These are phyloP conservation scores for Sardinella longiceps DNA, from an alignment of 2,797 vertebrate genomes.

Conservation along the genomic window DNA sequence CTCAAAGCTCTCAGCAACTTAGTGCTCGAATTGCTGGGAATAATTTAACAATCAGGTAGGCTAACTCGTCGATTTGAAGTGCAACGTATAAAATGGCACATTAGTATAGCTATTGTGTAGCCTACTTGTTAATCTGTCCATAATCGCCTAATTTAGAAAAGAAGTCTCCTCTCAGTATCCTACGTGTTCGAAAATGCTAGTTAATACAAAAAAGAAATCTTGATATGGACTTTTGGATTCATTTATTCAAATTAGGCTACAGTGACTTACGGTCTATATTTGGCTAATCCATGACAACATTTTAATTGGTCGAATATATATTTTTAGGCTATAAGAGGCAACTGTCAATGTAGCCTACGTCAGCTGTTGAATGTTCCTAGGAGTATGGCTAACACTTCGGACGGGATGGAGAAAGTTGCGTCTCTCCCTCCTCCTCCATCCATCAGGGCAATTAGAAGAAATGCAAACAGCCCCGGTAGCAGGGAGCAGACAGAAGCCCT, in stretches of 20 bases:
- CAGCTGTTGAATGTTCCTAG: background rate
- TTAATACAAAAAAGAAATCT: no score
- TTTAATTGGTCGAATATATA: background rate
- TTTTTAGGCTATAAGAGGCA: no score
- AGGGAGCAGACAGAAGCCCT: slow-evolving; percentile 62
- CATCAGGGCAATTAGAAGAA: slow-evolving; percentile 48
- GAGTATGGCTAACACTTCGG: slow-evolving; percentile 13
- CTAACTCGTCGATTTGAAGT: background rate
- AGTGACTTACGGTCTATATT: no score
- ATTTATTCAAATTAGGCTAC: background rate
- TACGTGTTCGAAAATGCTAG: no score
- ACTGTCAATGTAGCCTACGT: background rate
- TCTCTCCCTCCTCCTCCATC: slow-evolving; percentile 20
- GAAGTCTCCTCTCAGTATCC: background rate
- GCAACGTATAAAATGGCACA: background rate
- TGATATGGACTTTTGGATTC: background rate
- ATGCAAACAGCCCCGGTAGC: slow-evolving; percentile 34
- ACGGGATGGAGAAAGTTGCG: slow-evolving; percentile 26
- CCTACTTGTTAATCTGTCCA: background rate
- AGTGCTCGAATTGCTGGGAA: background rate
- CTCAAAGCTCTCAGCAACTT: background rate
- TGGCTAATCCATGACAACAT: no score
- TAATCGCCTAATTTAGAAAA: slow-evolving; percentile 10
- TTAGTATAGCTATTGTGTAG: no score
- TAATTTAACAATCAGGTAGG: background rate